phyloP scores from a whole-genome alignment of 2,113 vertebrate genomes.

The Tetrao urogallus region DNA sequence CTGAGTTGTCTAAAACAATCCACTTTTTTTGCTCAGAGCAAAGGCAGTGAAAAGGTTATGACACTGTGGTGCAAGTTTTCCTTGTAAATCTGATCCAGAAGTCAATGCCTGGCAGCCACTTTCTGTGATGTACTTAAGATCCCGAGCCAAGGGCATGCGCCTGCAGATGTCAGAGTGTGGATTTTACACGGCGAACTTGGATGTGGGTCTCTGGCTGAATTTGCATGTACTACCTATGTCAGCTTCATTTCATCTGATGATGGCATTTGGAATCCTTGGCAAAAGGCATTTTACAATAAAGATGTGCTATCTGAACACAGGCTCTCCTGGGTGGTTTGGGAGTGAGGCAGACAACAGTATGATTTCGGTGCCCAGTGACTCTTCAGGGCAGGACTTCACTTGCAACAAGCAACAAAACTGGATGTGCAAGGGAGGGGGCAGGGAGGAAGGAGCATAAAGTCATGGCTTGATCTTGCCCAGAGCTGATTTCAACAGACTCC shows the following conservation, averaged over 20 bases:
- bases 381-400: background rate
- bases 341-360: background rate
- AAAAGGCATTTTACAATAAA: background rate
- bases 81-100: conserved; percentile 51
- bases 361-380: background rate
- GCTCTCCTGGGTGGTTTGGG: background rate
- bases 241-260: background rate
- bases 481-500: conserved; percentile 56
- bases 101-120: conserved; percentile 8
- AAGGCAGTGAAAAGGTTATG: conserved; percentile 55
- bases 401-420: conserved; percentile 16
- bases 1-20: conserved; percentile 45
- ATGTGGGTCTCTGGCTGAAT: background rate
- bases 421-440: background rate
- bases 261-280: background rate
- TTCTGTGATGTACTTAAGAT: background rate
- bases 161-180: conserved; percentile 8
- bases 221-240: background rate
- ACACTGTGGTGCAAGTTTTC: background rate
- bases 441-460: background rate
- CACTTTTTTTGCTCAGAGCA: conserved; percentile 20
- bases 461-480: background rate
- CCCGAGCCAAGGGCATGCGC: background rate
- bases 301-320: background rate
- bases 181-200: conserved; percentile 32